These are phyloP conservation scores for Rhinoderma darwinii DNA, from an alignment of 2,113 vertebrate genomes.

Conservation along the genomic window DNA sequence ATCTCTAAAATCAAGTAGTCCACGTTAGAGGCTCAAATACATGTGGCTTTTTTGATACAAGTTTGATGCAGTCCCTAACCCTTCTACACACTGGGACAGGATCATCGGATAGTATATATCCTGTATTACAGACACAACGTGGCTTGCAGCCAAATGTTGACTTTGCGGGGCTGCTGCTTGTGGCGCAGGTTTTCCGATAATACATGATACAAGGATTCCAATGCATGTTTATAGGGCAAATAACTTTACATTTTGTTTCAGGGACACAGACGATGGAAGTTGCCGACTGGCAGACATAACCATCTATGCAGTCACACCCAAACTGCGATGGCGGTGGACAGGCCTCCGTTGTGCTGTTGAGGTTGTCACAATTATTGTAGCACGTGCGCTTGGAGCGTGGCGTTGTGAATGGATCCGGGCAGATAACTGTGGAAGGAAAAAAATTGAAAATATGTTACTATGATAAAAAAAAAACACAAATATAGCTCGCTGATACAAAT, in stretches of 20 bases:
- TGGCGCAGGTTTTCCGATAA: neutral
- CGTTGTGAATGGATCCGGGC: no score
- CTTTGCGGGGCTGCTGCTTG: no score
- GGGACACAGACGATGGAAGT: neutral
- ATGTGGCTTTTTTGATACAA: no score
- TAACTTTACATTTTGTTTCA: neutral
- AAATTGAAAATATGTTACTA: no score
- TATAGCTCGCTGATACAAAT: no score
- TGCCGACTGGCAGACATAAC: neutral
- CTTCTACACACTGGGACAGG: neutral
- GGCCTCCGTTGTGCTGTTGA: neutral
- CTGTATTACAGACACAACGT: constrained; percentile 2
- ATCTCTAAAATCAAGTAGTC: no score
- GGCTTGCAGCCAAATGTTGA: no score
- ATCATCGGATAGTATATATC: constrained; percentile 21
- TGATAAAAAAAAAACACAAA: no score
- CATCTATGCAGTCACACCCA: neutral
- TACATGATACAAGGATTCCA: neutral
- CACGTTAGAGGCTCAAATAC: no score
- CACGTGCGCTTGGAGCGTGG: neutral
- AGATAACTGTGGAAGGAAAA: no score
- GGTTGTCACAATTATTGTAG: constrained; percentile 25
- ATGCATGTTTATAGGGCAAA: neutral
- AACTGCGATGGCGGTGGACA: no score
- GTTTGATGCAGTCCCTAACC: neutral